Evolutionary conservation across 2,113 vertebrate genomes (phyloP).

Genomic region (Entelurus aequoreus): DNA sequence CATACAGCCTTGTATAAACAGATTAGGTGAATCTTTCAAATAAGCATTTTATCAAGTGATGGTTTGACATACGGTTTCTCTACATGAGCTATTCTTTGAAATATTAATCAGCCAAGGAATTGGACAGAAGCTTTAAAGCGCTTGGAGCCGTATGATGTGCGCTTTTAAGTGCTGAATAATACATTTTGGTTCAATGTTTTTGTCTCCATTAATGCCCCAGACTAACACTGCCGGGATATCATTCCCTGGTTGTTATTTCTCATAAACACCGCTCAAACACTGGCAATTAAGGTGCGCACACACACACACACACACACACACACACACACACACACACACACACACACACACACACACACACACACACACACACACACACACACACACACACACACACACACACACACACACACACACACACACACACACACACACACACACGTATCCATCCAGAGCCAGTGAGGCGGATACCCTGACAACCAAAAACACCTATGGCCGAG

Average conservation of each 20-base stretch:
- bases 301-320: constrained; percentile 1
- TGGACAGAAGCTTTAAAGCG: constrained; percentile 54
- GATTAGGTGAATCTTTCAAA: background rate
- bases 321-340: constrained; percentile 3
- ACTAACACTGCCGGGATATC: constrained; percentile 54
- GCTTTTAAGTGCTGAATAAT: constrained; percentile 72
- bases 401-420: constrained; percentile 12
- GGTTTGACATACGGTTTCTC: constrained; percentile 13
- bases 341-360: background rate
- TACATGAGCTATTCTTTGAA: constrained; percentile 55
- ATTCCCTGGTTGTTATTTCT: constrained; percentile 46
- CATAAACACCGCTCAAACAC: constrained; percentile 51
- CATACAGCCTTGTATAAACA: too few species aligned
- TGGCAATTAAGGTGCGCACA: constrained; percentile 35
- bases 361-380: background rate
- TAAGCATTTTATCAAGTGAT: constrained; percentile 20
- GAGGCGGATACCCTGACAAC: constrained; percentile 43
- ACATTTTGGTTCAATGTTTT: constrained; percentile 66
- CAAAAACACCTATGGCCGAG: constrained; percentile 65
- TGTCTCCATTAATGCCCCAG: constrained; percentile 53
- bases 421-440: background rate
- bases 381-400: constrained; percentile 1
- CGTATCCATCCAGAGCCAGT: constrained; percentile 23
- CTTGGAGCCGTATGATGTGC: constrained; percentile 55
- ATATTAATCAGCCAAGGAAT: constrained; percentile 61